These are phyloP conservation scores for Sciurus vulgaris DNA, from an alignment of 2,797 vertebrate genomes.

Conservation along the genomic window DNA sequence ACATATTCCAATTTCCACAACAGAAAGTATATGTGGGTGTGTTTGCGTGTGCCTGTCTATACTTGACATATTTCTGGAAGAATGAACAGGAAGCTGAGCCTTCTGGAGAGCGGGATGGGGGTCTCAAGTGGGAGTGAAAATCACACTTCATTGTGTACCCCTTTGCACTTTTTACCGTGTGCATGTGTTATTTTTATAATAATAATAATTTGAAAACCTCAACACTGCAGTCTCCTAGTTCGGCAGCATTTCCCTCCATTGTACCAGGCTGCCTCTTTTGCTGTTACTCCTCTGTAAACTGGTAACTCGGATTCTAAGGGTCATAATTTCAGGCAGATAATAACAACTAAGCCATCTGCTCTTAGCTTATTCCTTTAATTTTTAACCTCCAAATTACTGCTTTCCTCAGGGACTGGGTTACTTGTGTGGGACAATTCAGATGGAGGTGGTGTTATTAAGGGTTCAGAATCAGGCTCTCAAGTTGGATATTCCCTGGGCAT, in stretches of 20 bases:
- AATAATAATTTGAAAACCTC: constrained; percentile 61
- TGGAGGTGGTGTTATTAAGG: neutral
- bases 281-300: constrained; percentile 42
- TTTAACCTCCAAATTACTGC: constrained; percentile 23
- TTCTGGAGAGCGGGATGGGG: constrained; percentile 61
- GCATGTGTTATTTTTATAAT: constrained; percentile 57
- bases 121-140: constrained; percentile 40
- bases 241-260: neutral
- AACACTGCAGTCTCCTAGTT: neutral
- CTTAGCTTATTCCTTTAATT: constrained; percentile 30
- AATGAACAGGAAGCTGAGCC: constrained; percentile 42
- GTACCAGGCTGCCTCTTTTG: neutral
- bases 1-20: constrained; percentile 7
- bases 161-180: constrained; percentile 56
- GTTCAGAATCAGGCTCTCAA: neutral
- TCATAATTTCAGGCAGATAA: constrained; percentile 69
- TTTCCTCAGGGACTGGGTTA: neutral
- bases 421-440: too few species aligned
- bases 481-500: neutral
- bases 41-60: constrained; percentile 32
- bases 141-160: neutral
- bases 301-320: constrained; percentile 56
- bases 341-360: constrained; percentile 60
- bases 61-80: constrained; percentile 56
- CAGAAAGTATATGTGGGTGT: constrained; percentile 47